Percentiles rank a stretch among this genome's conserved stretches.
Conservation (phyloP, 2,888 invertebrate genomes). For the Alsophila aescularia region DNA sequence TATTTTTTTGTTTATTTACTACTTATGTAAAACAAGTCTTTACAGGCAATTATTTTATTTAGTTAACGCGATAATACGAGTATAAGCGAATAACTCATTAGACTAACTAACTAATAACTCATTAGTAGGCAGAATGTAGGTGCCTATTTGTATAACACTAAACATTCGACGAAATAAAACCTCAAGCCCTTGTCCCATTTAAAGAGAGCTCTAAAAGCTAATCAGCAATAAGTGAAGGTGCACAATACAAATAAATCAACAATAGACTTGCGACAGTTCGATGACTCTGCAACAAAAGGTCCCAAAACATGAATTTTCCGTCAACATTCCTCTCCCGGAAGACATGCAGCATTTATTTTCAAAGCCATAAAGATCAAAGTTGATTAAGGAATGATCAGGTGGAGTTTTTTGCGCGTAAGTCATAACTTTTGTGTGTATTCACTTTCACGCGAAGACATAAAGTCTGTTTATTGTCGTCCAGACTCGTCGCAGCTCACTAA, state of each 20-base stretch:
- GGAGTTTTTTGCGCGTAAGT: conserved; percentile 27
- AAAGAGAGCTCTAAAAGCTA: conserved; percentile 10
- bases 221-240: conserved; percentile 34
- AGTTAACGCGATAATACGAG: too few species aligned
- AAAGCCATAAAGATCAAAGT: conserved; percentile 32
- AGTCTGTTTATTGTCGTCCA: conserved; percentile 45
- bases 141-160: background rate
- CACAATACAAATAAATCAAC: conserved; percentile 38
- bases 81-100: too few species aligned
- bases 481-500: conserved; percentile 40
- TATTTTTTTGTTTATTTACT: too few species aligned
- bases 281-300: conserved; percentile 32
- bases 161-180: conserved; percentile 1
- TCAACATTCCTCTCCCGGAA: conserved; percentile 1
- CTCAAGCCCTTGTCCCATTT: background rate
- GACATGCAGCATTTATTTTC: conserved; percentile 19
- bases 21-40: too few species aligned
- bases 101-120: too few species aligned
- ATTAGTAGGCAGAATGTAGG: too few species aligned
- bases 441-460: conserved; percentile 46
- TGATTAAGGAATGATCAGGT: conserved; percentile 12
- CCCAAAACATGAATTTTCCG: conserved; percentile 16
- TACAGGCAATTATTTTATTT: too few species aligned
- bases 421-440: conserved; percentile 44
- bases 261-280: conserved; percentile 33